phyloP scores from a whole-genome alignment of 2,888 invertebrate genomes.

The Machimus rusticus region DNA sequence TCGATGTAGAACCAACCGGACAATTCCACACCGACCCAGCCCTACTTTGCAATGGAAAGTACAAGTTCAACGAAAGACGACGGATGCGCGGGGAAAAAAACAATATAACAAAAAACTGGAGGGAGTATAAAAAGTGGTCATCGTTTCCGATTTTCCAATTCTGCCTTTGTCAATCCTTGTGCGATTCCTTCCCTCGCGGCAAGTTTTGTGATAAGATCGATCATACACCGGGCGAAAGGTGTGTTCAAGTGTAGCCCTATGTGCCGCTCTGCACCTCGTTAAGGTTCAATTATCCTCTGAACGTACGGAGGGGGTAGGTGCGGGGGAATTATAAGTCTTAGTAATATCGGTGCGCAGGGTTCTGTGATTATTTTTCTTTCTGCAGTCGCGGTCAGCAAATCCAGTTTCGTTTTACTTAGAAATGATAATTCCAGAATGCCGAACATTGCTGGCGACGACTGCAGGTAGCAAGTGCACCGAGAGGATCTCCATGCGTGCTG shows the following conservation, averaged over 20 bases:
- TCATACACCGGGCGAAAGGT: background rate
- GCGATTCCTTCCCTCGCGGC: background rate
- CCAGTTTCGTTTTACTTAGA: constrained; percentile 35
- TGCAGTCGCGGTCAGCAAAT: background rate
- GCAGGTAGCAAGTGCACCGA: constrained; percentile 17
- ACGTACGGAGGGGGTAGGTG: background rate
- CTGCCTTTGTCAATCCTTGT: constrained; percentile 1
- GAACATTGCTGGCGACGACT: background rate
- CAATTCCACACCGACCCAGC: background rate
- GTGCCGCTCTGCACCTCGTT: constrained; percentile 38
- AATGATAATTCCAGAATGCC: constrained; percentile 21
- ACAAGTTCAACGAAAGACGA: constrained; percentile 36
- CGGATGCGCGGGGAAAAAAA: background rate
- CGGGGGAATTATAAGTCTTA: background rate
- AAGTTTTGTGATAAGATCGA: background rate
- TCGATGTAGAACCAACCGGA: background rate
- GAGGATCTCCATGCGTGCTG: background rate
- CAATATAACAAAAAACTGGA: too few relatives aligned
- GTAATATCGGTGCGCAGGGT: background rate
- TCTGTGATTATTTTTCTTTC: background rate
- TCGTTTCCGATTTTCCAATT: constrained; percentile 45
- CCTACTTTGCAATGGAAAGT: constrained; percentile 21
- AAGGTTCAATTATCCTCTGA: constrained; percentile 45
- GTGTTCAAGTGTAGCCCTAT: background rate
- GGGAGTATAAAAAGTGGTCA: constrained; percentile 44